phyloP scores from a whole-genome alignment of 2,797 vertebrate genomes.

The Premnoplex brunnescens region DNA sequence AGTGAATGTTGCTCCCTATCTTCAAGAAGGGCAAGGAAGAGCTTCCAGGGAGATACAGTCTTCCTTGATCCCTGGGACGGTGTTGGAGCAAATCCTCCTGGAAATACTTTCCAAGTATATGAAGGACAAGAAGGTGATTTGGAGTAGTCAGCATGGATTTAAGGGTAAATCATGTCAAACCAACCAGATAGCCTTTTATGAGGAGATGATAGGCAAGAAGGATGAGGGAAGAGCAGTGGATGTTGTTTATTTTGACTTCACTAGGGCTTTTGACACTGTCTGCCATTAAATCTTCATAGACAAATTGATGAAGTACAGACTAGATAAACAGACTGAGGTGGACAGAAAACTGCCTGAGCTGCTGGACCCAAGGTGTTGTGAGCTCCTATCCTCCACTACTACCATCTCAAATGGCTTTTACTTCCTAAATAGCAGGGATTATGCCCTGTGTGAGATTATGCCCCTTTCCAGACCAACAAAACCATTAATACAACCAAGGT shows the following conservation, averaged over 20 bases:
- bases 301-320: background rate
- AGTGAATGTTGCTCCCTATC: background rate
- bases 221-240: background rate
- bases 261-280: background rate
- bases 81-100: background rate
- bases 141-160: background rate
- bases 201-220: background rate
- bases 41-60: background rate
- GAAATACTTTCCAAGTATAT: background rate
- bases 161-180: background rate
- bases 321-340: rapidly evolving
- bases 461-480: background rate
- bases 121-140: background rate
- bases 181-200: background rate
- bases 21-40: background rate
- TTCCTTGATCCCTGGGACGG: background rate
- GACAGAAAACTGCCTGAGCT: background rate
- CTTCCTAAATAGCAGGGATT: background rate
- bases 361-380: background rate
- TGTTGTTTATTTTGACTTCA: background rate
- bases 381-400: background rate
- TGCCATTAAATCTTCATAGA: background rate
- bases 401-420: background rate
- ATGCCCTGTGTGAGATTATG: rapidly evolving
- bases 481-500: background rate